Percentiles rank a stretch among this genome's conserved stretches.
Evolutionary conservation across 2,888 invertebrate species (phyloP).

Genomic region (Acanthoscelides obtectus): DNA sequence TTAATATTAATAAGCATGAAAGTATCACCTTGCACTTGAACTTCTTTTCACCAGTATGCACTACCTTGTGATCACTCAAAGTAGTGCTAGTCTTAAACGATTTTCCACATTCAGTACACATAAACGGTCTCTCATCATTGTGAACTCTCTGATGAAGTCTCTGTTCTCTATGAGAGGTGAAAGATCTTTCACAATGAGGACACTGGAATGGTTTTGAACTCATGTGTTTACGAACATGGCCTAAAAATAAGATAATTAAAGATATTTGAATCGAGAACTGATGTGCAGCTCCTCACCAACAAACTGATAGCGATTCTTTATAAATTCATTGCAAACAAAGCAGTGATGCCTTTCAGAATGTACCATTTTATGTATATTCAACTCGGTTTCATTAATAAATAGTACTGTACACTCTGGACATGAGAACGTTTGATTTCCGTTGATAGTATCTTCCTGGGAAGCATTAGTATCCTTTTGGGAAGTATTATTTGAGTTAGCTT

Average conservation of each 20-base stretch:
- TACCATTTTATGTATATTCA: slow-evolving; percentile 22
- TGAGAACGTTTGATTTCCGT: slow-evolving; percentile 9
- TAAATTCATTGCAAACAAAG: slow-evolving; percentile 23
- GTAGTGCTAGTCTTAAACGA: slow-evolving; percentile 24
- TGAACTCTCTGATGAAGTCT: slow-evolving; percentile 25
- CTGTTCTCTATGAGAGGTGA: slow-evolving; percentile 22
- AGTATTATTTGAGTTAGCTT: not conserved
- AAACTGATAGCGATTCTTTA: slow-evolving; percentile 24
- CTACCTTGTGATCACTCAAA: slow-evolving; percentile 25
- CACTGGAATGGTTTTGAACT: slow-evolving; percentile 24
- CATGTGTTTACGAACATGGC: slow-evolving; percentile 27
- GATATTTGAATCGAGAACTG: not conserved
- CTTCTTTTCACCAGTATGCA: slow-evolving; percentile 25
- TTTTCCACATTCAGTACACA: slow-evolving; percentile 27
- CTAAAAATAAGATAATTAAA: slow-evolving; percentile 12
- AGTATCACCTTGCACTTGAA: slow-evolving; percentile 25
- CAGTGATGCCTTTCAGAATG: slow-evolving; percentile 23
- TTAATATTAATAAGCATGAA: not conserved
- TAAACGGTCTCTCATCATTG: slow-evolving; percentile 25
- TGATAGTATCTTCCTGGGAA: slow-evolving; percentile 17
- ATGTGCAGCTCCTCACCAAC: slow-evolving; percentile 21
- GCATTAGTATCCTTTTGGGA: not conserved
- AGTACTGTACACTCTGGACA: slow-evolving; percentile 15
- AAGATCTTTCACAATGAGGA: slow-evolving; percentile 20
- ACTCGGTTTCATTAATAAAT: slow-evolving; percentile 20